Evolutionary conservation across 2,113 vertebrate species (phyloP).

Genomic region (Cichladusa arquata): DNA sequence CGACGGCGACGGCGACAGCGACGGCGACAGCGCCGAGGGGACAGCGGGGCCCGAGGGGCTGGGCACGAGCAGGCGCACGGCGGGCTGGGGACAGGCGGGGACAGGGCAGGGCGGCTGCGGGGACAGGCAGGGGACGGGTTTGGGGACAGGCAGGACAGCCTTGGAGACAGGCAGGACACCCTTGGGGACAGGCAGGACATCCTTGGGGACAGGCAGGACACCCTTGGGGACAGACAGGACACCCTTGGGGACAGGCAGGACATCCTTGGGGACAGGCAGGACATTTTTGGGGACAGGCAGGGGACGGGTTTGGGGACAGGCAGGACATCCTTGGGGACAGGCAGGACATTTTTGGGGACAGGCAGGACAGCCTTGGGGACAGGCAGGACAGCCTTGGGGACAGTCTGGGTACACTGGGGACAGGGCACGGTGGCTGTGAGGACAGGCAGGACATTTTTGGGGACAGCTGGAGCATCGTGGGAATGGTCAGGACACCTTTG

Average conservation of each 20-base stretch:
- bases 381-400: too few relatives aligned
- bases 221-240: too few relatives aligned
- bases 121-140: too few relatives aligned
- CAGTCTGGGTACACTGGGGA: too few relatives aligned
- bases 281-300: too few relatives aligned
- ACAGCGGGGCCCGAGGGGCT: rapidly evolving
- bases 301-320: background rate
- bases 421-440: too few relatives aligned
- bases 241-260: background rate
- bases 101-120: background rate
- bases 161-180: background rate
- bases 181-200: too few relatives aligned
- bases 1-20: background rate
- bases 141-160: background rate
- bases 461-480: background rate
- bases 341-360: too few relatives aligned
- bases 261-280: background rate
- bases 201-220: too few relatives aligned
- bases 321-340: background rate
- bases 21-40: rapidly evolving
- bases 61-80: background rate
- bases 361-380: too few relatives aligned
- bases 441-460: too few relatives aligned
- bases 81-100: background rate
- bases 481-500: background rate